Base-by-base conservation (phyloP, 37 sponge, comb jelly and placozoan species). In the Diacarnus erythraeanus region DNA sequence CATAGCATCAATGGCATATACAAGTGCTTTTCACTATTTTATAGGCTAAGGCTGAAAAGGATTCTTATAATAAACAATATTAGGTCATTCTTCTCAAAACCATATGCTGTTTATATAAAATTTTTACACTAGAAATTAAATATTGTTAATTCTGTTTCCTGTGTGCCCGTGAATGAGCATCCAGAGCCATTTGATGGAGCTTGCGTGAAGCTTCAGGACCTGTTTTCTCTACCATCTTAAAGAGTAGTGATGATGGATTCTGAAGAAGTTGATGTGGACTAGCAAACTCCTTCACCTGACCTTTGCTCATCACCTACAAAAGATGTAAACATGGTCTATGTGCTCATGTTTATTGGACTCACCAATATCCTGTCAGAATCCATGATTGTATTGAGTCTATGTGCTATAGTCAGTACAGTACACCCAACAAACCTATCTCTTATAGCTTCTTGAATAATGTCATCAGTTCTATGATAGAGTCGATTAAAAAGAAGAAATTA, bases 301-400 rank as follows among this genome's bases (percentile, higher is more conserved):
- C 91, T 31, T 18, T 31, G 35, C 61, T 39, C 73, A 90, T 69
- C 40, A 90, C 91, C 91, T 86, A 29, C 34, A 65, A 60, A 60
- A 25, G 61, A 60, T 3, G 51, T 47, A 6, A 15, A 47, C 6
- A 47, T 47, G 12, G 12, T n/a, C n/a, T n/a, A n/a, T n/a, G n/a
- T n/a, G n/a, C n/a, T n/a, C n/a, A n/a, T n/a, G 17, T 17, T 20
- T 54, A 54, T 20, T 4, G 60, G 23, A 59, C 34, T 65, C 17
- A 95, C 96, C 90, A 95, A 64, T 40, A 95, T 84, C 39, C 83
- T 84, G 61, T 91, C 89, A 41, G 83, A 87, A 57, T 97, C 97
- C 88, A 97, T 97, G 58, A 97, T 88, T 17, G 97, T 97, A 76
- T 97, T 88, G 38, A 97, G 84, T 15, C 97, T 83, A 71, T 97